Percentiles rank a stretch among this genome's conserved stretches.
These are phyloP conservation scores for Enteromius radiatus DNA, from an alignment of 2,797 vertebrate species.

Conservation along the genomic window DNA sequence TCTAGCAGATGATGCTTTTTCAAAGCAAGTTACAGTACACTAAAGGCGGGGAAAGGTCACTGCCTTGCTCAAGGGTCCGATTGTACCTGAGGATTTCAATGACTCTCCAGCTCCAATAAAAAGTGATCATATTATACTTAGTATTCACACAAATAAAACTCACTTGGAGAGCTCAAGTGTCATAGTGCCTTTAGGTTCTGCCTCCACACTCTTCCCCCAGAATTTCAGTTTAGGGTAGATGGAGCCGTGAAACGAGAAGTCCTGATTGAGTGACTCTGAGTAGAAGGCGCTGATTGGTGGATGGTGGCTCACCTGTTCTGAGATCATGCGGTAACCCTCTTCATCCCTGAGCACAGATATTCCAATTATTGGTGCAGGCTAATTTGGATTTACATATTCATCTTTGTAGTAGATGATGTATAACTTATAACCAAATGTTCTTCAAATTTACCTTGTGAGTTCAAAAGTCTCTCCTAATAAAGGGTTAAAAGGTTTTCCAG, in stretches of 20 bases:
- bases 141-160: constrained; percentile 66
- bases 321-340: constrained; percentile 91
- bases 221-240: constrained; percentile 98
- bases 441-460: constrained; percentile 83
- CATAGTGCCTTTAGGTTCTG: constrained; percentile 94
- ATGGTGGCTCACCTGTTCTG: constrained; percentile 98
- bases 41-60: background rate
- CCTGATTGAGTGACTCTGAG: constrained; percentile 89
- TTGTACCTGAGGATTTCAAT: background rate
- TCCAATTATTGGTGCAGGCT: background rate
- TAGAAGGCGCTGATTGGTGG: constrained; percentile 96
- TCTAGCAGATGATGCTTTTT: background rate
- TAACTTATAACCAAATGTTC: background rate
- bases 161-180: constrained; percentile 93
- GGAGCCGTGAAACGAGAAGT: constrained; percentile 95
- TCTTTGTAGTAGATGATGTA: background rate
- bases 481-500: constrained; percentile 98
- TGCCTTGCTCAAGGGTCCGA: background rate
- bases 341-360: constrained; percentile 82
- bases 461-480: constrained; percentile 96
- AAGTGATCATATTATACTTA: background rate
- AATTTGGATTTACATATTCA: background rate
- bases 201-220: constrained; percentile 98
- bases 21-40: background rate
- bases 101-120: constrained; percentile 23